These are phyloP conservation scores for Drosophila elegans DNA, from an alignment of 1,140 invertebrate genomes.

Conservation along the genomic window DNA sequence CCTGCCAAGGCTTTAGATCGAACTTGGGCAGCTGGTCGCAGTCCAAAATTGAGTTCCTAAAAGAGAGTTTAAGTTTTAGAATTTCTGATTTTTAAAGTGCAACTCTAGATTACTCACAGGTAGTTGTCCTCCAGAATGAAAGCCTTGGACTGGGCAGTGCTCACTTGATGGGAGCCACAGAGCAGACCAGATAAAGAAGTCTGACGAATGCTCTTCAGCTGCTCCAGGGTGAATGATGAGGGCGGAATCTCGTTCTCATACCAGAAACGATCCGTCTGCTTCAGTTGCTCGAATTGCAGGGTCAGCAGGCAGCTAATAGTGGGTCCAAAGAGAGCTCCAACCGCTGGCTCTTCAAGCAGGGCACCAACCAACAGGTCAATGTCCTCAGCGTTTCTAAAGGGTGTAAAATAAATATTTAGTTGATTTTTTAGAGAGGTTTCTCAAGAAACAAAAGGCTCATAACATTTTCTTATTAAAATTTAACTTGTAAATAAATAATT, in stretches of 20 bases:
- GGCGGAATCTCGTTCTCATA: constrained; percentile 98
- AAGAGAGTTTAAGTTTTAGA: neutral
- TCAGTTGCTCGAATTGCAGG: constrained; percentile 91
- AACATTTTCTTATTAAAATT: too few relatives aligned
- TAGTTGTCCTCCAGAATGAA: constrained; percentile 95
- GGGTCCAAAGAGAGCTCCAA: constrained; percentile 93
- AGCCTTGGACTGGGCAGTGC: constrained; percentile 91
- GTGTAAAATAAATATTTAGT: neutral
- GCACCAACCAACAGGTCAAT: constrained; percentile 95
- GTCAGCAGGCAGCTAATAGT: constrained; percentile 94
- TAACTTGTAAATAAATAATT: too few relatives aligned
- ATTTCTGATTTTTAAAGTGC: neutral
- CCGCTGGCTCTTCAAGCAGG: constrained; percentile 91
- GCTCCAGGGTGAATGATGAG: constrained; percentile 91
- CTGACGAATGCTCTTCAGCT: constrained; percentile 88
- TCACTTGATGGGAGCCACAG: constrained; percentile 84
- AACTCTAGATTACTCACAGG: constrained; percentile 87
- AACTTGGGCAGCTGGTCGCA: constrained; percentile 90
- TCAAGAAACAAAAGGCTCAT: too few relatives aligned
- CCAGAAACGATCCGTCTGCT: constrained; percentile 96
- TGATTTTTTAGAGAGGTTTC: too few relatives aligned
- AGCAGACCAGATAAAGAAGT: constrained; percentile 86
- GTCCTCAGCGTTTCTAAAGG: constrained; percentile 89
- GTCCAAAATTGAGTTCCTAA: constrained; percentile 91
- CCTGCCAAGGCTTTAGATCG: constrained; percentile 85